A percentile compares a stretch with the other conserved stretches of the same genome.
Evolutionary conservation across 2,113 vertebrate genomes (phyloP).

Genomic region (Sturnira hondurensis): DNA sequence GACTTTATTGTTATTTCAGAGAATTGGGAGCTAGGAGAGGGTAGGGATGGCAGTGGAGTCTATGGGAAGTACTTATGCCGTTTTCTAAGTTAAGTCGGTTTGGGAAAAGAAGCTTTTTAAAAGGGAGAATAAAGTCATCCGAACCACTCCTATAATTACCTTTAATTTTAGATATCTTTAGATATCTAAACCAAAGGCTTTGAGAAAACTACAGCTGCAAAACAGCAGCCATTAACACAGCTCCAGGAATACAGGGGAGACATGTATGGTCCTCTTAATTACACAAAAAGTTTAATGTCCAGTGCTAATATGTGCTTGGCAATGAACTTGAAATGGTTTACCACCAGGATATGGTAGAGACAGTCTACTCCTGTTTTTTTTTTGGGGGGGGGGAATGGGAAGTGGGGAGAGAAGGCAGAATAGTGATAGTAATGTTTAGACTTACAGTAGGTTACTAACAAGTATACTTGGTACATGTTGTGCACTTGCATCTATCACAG

Average conservation of each 20-base stretch:
- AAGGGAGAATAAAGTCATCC: neutral
- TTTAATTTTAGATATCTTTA: neutral
- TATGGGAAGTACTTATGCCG: neutral
- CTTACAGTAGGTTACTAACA: neutral
- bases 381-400: no score
- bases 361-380: neutral
- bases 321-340: neutral
- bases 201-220: neutral
- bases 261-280: neutral
- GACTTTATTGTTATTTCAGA: slow-evolving; percentile 13
- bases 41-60: neutral
- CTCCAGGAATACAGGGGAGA: neutral
- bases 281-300: neutral
- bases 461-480: neutral
- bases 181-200: neutral
- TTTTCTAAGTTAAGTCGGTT: slow-evolving; percentile 8
- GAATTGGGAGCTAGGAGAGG: neutral
- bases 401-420: neutral
- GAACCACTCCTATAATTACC: neutral
- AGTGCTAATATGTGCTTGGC: neutral
- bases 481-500: neutral
- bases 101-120: neutral
- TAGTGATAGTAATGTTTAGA: neutral
- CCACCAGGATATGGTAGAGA: neutral
- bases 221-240: neutral